Base-by-base conservation (phyloP, 2,797 vertebrate genomes). In the Halcyon smyrnensis region DNA sequence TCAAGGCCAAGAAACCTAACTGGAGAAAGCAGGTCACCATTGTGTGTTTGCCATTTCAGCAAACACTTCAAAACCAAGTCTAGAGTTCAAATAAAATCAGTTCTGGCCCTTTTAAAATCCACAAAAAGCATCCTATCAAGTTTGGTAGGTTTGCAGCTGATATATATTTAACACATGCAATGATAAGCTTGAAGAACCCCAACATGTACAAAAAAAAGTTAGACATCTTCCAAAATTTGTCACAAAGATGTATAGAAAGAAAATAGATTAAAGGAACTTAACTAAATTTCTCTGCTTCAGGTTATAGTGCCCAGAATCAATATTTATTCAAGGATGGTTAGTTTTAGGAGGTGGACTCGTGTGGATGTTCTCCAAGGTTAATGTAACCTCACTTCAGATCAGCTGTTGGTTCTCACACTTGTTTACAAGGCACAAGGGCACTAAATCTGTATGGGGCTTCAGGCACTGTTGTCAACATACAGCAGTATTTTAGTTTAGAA, bases 1-100 rank as follows among this genome's bases (percentile, higher is more conserved):
- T 48, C 46, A 94, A 88, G 80, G 56, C 60, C 53, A 93, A 76
- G 81, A 86, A 89, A 79, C 9, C 4, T 54, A 85, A 65, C 30
- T 30, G 10, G 13, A 65, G 51, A 84, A 94, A 82, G 50, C 25
- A 57, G 27, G 67, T 68, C 67, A 87, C 64, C 5, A 0, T 12
- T 36, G 50, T 14, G 24, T 11, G 18, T 34, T 78, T 2, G 21
- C 28, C 15, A 4, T 51, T 83, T 46, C 32, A 86, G 57, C 11
- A 68, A 93, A 87, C 19, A 34, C 46, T n/a, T 10, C 36, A 76
- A 84, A 78, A 46, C 3, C 25, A 86, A 45, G 45, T 20, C 34
- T 34, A 20, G 14, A 74, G 53, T 82, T 90, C 28, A 77, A 68
- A 78, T 60, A 92, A 84, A 70, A 28, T 27, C 23, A 64, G 17